Conservation (phyloP, 2,888 invertebrate genomes). For the Cylindroiulus punctatus region DNA sequence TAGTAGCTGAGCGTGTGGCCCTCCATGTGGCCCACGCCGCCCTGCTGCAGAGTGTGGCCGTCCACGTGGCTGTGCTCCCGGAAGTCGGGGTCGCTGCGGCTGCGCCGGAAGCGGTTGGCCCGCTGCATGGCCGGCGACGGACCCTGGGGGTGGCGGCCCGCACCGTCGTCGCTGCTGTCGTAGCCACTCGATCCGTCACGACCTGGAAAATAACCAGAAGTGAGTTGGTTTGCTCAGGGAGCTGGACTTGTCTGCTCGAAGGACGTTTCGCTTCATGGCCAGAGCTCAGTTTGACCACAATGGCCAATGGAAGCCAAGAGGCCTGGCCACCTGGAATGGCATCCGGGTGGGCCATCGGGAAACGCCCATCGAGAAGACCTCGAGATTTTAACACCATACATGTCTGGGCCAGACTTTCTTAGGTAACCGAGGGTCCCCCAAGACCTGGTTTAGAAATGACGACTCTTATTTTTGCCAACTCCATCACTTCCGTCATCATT, state of each 20-base stretch:
- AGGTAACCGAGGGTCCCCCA: too few relatives aligned
- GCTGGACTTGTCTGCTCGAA: background rate
- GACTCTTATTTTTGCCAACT: too few relatives aligned
- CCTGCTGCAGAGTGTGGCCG: conserved; percentile 69
- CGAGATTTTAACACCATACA: too few relatives aligned
- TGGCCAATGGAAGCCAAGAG: background rate
- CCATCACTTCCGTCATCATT: too few relatives aligned
- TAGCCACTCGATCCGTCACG: conserved; percentile 91
- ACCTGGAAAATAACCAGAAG: conserved; percentile 60
- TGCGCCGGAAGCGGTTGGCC: conserved; percentile 63
- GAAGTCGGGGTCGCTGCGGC: conserved; percentile 88
- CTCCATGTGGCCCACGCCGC: conserved; percentile 64
- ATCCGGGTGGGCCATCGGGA: background rate
- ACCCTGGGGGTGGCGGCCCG: conserved; percentile 57
- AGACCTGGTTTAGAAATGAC: too few relatives aligned
- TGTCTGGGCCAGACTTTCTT: too few relatives aligned
- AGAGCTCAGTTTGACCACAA: background rate
- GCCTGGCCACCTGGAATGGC: background rate
- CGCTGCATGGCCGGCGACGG: conserved; percentile 52
- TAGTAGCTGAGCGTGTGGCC: conserved; percentile 24
- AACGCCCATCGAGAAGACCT: background rate
- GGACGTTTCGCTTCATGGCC: background rate
- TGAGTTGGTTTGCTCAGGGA: background rate
- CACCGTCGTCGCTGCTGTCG: conserved; percentile 82
- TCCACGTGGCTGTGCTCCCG: conserved; percentile 71